Percentiles rank a stretch among this genome's conserved stretches.
Evolutionary conservation across 2,888 invertebrate genomes (phyloP).

Genomic region (Xanthorhoe spadicearia): DNA sequence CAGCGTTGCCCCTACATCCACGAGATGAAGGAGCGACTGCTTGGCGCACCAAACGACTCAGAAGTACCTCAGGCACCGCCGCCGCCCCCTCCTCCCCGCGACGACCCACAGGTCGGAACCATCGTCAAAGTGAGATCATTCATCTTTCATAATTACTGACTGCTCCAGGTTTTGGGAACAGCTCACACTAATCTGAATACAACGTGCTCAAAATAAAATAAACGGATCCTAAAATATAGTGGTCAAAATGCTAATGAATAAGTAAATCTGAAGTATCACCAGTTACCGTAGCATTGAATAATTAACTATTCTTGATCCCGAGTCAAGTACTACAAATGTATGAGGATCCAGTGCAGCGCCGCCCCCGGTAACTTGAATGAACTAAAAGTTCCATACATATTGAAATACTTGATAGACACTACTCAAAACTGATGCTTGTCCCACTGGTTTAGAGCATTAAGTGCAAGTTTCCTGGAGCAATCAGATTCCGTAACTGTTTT

Average conservation of each 20-base stretch:
- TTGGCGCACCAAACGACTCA: constrained; percentile 86
- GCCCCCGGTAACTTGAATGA: no score
- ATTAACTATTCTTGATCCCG: no score
- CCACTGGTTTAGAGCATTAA: background rate
- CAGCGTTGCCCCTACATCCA: constrained; percentile 96
- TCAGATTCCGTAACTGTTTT: constrained; percentile 35
- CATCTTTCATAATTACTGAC: constrained; percentile 48
- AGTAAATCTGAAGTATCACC: no score
- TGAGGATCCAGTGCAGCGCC: no score
- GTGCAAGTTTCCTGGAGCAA: constrained; percentile 34
- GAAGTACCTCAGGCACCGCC: constrained; percentile 53
- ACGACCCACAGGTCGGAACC: constrained; percentile 91
- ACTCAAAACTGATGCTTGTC: no score
- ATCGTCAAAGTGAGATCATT: constrained; percentile 92
- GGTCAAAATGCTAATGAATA: no score
- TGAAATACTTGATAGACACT: no score
- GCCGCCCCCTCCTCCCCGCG: constrained; percentile 59
- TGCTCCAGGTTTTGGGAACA: constrained; percentile 35
- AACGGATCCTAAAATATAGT: no score
- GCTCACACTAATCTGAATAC: background rate
- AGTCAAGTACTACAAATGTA: no score
- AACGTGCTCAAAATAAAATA: no score
- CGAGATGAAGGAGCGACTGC: constrained; percentile 96
- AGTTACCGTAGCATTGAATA: no score
- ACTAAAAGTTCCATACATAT: no score